Conservation (phyloP, 2,797 vertebrate species). For the Tauraco hartlaubi region DNA sequence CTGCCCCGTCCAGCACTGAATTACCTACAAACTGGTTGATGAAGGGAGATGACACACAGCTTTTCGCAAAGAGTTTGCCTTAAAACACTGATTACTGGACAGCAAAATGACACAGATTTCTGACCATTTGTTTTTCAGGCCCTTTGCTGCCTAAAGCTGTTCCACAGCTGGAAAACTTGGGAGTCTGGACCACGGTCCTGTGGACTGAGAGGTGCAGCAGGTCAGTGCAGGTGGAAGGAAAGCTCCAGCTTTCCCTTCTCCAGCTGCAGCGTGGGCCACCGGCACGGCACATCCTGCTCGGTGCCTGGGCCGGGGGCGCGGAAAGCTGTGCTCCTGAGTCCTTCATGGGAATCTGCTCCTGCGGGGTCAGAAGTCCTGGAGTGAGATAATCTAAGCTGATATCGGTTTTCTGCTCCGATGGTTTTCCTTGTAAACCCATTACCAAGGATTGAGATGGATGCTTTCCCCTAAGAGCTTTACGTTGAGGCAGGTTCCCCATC, state of each 20-base stretch:
- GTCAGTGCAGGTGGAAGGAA: background rate
- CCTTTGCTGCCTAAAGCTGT: background rate
- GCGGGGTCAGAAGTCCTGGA: background rate
- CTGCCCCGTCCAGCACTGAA: background rate
- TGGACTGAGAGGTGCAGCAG: background rate
- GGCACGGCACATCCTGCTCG: background rate
- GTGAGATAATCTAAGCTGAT: background rate
- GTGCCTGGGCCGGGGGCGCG: background rate
- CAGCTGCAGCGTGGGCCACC: fast-evolving
- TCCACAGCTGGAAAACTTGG: background rate
- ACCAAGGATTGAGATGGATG: background rate
- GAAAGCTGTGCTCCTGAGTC: background rate
- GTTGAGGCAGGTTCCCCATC: background rate
- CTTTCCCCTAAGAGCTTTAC: background rate
- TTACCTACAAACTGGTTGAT: background rate
- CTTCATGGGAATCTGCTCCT: background rate
- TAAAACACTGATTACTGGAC: background rate
- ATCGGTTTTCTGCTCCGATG: background rate
- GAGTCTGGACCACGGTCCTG: background rate
- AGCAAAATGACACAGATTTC: background rate
- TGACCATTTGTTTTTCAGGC: background rate
- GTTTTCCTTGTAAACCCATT: slow-evolving; percentile 1
- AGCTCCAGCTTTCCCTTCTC: background rate
- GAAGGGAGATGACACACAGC: background rate
- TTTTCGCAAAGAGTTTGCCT: background rate